These are phyloP conservation scores for Escarpia spicata DNA, from an alignment of 2,888 invertebrate genomes.

Conservation along the genomic window DNA sequence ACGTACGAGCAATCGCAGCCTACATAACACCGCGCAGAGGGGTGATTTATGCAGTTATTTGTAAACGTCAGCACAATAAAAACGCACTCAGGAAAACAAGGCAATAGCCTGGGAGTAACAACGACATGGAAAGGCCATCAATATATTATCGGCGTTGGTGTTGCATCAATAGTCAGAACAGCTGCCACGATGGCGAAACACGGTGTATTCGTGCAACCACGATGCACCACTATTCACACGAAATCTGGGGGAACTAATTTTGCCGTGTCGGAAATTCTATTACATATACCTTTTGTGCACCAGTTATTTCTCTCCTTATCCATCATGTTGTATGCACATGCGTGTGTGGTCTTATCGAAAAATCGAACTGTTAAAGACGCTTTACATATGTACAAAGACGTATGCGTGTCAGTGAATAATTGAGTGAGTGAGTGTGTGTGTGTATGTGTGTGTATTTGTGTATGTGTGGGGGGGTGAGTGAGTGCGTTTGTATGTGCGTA, in stretches of 20 bases:
- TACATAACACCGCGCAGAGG: neutral
- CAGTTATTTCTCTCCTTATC: neutral
- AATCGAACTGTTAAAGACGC: too few relatives aligned
- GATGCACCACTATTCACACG: neutral
- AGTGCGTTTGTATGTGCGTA: neutral
- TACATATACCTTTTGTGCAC: neutral
- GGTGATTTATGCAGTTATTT: neutral
- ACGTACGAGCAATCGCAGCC: neutral
- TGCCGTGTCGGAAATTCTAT: neutral
- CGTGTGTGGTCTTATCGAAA: too few relatives aligned
- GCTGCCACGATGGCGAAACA: neutral
- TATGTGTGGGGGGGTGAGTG: neutral
- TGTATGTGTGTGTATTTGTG: neutral
- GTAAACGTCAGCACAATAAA: conserved; percentile 7
- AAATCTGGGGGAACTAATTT: neutral
- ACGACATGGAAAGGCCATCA: conserved; percentile 8
- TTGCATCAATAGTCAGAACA: neutral
- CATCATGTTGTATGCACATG: neutral
- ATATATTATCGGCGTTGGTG: neutral
- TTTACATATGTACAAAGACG: neutral
- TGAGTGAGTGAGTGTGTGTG: neutral
- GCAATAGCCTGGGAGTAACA: neutral
- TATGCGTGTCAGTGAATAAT: neutral
- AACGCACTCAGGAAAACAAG: neutral
- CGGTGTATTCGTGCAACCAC: neutral